These are phyloP conservation scores for Solea senegalensis DNA, from an alignment of 2,113 vertebrate genomes.

Conservation along the genomic window DNA sequence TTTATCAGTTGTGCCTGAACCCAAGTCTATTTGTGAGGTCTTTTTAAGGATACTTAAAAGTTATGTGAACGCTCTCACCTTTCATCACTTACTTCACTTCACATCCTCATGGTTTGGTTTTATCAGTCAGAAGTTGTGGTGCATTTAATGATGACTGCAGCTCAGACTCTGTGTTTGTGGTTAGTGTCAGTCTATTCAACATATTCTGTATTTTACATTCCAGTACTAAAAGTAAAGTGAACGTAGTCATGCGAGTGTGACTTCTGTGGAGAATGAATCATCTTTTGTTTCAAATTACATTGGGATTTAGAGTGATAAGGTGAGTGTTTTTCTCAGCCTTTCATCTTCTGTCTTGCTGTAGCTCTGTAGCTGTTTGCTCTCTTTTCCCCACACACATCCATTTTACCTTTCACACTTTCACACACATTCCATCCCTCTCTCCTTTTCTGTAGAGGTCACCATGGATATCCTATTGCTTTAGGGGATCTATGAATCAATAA, in stretches of 20 bases:
- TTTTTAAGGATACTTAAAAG: too few relatives aligned
- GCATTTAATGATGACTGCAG: background rate
- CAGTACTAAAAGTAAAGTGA: background rate
- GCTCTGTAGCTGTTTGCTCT: slow-evolving; percentile 1
- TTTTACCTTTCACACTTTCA: slow-evolving; percentile 1
- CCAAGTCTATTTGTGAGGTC: too few relatives aligned
- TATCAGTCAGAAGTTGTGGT: background rate
- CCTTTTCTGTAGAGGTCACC: slow-evolving; percentile 52
- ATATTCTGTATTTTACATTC: background rate
- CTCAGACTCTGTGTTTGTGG: background rate
- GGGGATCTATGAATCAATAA: slow-evolving; percentile 68
- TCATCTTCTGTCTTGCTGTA: slow-evolving; percentile 8
- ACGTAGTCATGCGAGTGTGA: background rate
- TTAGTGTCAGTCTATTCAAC: background rate
- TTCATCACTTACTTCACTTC: background rate
- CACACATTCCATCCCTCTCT: background rate
- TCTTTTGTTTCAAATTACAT: background rate
- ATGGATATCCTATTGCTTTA: slow-evolving; percentile 60
- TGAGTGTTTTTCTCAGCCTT: background rate
- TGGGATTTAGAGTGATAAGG: background rate
- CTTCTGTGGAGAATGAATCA: background rate
- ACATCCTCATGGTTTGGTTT: background rate
- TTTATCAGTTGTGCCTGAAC: too few relatives aligned
- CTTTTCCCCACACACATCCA: background rate
- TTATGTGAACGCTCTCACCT: background rate